Percentiles rank a stretch among this genome's conserved stretches.
phyloP scores from a whole-genome alignment of 2,113 vertebrate species.

The Microtus ochrogaster region DNA sequence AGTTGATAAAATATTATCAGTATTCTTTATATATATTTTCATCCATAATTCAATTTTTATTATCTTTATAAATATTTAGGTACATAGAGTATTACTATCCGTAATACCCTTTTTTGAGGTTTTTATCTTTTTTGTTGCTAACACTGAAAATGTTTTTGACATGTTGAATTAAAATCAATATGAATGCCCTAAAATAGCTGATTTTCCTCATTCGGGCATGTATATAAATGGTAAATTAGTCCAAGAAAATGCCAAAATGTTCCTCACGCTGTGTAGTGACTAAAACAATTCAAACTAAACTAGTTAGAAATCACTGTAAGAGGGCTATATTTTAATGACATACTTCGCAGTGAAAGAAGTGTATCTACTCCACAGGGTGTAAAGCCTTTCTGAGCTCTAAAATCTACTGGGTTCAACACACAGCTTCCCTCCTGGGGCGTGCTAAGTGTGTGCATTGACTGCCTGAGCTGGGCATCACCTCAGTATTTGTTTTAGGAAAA shows the following conservation, averaged over 20 bases:
- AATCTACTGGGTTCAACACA: slow-evolving; percentile 58
- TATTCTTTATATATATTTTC: slow-evolving; percentile 8
- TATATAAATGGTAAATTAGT: slow-evolving; percentile 55
- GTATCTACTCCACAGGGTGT: slow-evolving; percentile 65
- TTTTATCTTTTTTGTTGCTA: neutral
- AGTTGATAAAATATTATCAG: slow-evolving; percentile 6
- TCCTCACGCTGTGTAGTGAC: slow-evolving; percentile 47
- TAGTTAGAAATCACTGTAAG: slow-evolving; percentile 58
- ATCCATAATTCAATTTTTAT: neutral
- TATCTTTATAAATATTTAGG: neutral
- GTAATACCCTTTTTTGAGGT: neutral
- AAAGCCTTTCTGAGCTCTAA: slow-evolving; percentile 66
- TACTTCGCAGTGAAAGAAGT: slow-evolving; percentile 66
- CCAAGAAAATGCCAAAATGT: slow-evolving; percentile 57
- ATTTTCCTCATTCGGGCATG: neutral
- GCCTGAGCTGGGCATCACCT: slow-evolving; percentile 41
- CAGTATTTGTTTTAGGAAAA: slow-evolving; percentile 68
- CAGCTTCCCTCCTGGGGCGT: slow-evolving; percentile 65
- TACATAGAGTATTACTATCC: neutral
- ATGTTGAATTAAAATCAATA: slow-evolving; percentile 40
- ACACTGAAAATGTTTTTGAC: slow-evolving; percentile 35
- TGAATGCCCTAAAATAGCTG: neutral
- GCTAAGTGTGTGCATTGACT: slow-evolving; percentile 72
- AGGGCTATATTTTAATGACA: slow-evolving; percentile 72
- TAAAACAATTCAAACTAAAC: slow-evolving; percentile 49